A percentile compares a stretch with the other conserved stretches of the same genome.
Evolutionary conservation across 2,113 vertebrate genomes (phyloP).

Genomic region (Heterochromis multidens): DNA sequence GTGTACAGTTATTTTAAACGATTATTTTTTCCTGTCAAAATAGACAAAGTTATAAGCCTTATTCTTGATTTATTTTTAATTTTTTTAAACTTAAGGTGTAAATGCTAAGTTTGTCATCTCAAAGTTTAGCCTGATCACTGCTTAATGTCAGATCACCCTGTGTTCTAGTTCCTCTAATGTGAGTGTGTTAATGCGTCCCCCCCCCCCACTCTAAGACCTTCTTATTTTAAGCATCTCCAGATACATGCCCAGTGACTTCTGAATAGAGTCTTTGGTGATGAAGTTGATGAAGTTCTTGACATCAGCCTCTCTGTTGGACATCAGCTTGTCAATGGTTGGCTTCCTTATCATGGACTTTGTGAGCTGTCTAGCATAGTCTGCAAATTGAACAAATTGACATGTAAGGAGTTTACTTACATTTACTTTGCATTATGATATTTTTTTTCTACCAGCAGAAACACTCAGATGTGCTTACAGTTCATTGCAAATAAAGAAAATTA

Average conservation of each 20-base stretch:
- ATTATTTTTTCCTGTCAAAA: neutral
- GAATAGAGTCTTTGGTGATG: conserved; percentile 85
- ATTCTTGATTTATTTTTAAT: too few species aligned
- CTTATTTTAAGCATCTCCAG: conserved; percentile 85
- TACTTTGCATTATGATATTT: too few species aligned
- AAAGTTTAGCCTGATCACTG: neutral
- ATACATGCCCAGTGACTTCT: conserved; percentile 87
- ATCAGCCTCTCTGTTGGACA: conserved; percentile 81
- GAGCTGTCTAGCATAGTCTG: conserved; percentile 81
- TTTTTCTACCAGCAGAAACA: too few species aligned
- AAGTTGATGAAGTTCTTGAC: conserved; percentile 84
- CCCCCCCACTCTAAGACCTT: conserved; percentile 52
- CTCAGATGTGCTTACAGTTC: too few species aligned
- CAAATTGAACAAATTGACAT: too few species aligned
- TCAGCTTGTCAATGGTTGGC: conserved; percentile 77
- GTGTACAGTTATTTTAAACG: neutral
- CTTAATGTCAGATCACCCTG: neutral
- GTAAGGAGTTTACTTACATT: too few species aligned
- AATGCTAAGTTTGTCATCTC: neutral
- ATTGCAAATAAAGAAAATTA: too few species aligned
- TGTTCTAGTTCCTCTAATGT: neutral
- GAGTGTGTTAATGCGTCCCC: neutral
- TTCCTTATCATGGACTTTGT: conserved; percentile 93
- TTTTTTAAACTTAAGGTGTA: neutral
- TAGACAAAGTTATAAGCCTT: neutral